A percentile compares a stretch with the other conserved stretches of the same genome.
Evolutionary conservation across 1,140 invertebrate genomes (phyloP).

Genomic region (Tribolium castaneum): DNA sequence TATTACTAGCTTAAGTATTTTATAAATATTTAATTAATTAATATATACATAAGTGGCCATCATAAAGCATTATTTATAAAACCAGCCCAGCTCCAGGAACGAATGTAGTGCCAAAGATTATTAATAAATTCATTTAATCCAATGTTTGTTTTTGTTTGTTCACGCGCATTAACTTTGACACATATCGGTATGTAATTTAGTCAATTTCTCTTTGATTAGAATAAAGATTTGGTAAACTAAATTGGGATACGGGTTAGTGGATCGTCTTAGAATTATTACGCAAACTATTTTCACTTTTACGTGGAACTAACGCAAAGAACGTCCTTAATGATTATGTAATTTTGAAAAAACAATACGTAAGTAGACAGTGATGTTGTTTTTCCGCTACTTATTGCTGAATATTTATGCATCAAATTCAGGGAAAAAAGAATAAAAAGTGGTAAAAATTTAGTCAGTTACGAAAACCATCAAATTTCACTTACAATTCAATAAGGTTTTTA

Average conservation of each 20-base stretch:
- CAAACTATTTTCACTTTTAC: not conserved
- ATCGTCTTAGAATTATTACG: not conserved
- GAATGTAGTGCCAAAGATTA: not conserved
- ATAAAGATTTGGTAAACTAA: constrained; percentile 14
- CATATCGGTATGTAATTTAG: constrained; percentile 8
- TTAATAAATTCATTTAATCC: constrained; percentile 2
- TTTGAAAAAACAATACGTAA: not conserved
- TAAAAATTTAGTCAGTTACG: too few relatives aligned
- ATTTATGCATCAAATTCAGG: too few relatives aligned
- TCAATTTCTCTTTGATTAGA: constrained; percentile 18
- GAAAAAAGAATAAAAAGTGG: too few relatives aligned
- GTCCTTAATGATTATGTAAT: not conserved
- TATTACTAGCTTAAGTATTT: constrained; percentile 19
- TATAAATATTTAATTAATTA: not conserved
- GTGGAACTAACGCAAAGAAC: not conserved
- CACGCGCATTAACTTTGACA: not conserved
- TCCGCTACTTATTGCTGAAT: too few relatives aligned
- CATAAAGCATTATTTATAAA: not conserved
- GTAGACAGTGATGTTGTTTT: not conserved
- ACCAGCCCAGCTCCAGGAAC: too few relatives aligned
- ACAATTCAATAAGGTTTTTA: too few relatives aligned
- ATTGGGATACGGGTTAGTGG: constrained; percentile 9
- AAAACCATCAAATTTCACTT: too few relatives aligned
- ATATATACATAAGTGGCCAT: not conserved
- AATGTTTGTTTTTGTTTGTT: not conserved